Base-by-base conservation (phyloP, 2,888 invertebrate genomes). In the Noctua comes region DNA sequence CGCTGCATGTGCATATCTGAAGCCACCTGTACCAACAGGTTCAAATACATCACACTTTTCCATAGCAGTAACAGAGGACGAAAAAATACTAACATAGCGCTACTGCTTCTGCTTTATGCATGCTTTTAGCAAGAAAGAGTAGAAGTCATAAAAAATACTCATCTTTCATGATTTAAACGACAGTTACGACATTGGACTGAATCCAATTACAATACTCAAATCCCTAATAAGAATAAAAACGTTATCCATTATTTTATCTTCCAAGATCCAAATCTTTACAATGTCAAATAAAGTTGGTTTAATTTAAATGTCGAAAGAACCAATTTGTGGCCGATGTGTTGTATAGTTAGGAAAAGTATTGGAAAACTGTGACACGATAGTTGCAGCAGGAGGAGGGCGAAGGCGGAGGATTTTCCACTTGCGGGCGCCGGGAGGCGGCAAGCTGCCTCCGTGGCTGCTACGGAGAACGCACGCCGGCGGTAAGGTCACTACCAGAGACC, bases 391-490 rank as follows among this genome's bases (percentile, higher is more conserved):
- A 95, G 95, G 97, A 97, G 88, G 95, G 95, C 91, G 97, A 96
- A 89, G 96, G 96, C 87, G 96, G 97, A 87, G 96, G 96, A 82
- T 96, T 96, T 89, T 95, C 96, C 89, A 95, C 96, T 92, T 97
- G 97, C 96, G 98, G 98, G 94, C 97, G 97, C 95, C 92, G 93
- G 89, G 93, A 96, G 92, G 97, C 97, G 88, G 97, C 97, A 91
- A 97, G 98, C 96, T 98, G 98, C 95, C 97, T 98, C 93, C 97
- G 97, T 93, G 97, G 98, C 94, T 98, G 98, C 97, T 97, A 98
- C 93, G 97, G 98, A 91, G 97, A 97, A 90, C 97, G 98, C 94
- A 97, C 97, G 95, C 98, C 98, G 91, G 97, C 97, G 97, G 98
- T 98, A 97, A 98, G 98, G 91, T 89, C 89, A 89, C 89, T 88